These are phyloP conservation scores for Notothenia coriiceps DNA, from an alignment of 2,113 vertebrate genomes.

Conservation along the genomic window DNA sequence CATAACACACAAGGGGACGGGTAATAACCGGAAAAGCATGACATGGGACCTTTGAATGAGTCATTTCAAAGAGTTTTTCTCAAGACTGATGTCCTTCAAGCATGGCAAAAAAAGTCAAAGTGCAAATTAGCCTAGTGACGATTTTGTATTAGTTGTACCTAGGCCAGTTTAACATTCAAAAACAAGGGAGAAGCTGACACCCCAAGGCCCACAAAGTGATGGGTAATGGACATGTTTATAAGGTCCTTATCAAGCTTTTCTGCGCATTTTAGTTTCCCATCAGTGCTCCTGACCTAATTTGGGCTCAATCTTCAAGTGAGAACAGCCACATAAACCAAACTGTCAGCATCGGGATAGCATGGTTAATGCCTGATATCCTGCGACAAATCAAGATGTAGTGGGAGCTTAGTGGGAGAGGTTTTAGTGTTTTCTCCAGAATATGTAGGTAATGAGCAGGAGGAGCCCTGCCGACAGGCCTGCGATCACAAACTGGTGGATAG, in stretches of 20 bases:
- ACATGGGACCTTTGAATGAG: not conserved
- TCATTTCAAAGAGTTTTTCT: not conserved
- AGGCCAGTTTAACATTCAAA: not conserved
- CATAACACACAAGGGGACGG: too few species aligned
- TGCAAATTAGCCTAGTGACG: conserved; percentile 24
- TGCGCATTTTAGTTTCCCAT: not conserved
- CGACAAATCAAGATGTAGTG: not conserved
- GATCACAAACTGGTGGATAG: conserved; percentile 81
- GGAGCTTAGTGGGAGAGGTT: not conserved
- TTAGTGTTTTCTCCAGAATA: conserved; percentile 80
- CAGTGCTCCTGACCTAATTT: conserved; percentile 22
- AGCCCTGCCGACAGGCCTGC: conserved; percentile 73
- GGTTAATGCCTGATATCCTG: not conserved
- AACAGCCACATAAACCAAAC: not conserved
- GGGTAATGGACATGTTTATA: not conserved
- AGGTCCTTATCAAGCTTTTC: not conserved
- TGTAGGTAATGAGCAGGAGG: conserved; percentile 79
- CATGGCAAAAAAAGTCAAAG: not conserved
- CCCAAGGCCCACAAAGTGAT: not conserved
- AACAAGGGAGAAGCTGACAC: conserved; percentile 21
- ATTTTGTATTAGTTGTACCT: not conserved
- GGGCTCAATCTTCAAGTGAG: not conserved
- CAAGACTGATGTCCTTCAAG: not conserved
- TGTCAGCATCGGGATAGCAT: not conserved
- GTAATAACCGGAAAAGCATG: too few species aligned